A percentile compares a stretch with the other conserved stretches of the same genome.
Conservation (phyloP, 23 tunicate species). For the Aplidium turbinatum region DNA sequence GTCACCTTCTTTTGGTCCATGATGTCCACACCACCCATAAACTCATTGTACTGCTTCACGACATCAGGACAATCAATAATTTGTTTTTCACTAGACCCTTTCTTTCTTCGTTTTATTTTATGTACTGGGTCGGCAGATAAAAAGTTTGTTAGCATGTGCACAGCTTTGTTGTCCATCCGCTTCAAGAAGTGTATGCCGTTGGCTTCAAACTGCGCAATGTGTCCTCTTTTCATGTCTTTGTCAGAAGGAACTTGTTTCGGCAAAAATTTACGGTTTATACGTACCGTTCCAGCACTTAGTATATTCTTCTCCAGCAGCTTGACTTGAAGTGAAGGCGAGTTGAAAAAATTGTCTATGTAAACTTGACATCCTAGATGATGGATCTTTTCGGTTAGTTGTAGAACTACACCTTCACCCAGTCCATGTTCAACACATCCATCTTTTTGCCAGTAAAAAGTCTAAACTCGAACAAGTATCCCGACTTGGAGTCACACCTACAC, state of each 20-base stretch:
- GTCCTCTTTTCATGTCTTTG: conserved; percentile 3
- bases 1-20: conserved; percentile 13
- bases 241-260: background rate
- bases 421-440: conserved; percentile 7
- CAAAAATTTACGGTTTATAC: conserved; percentile 1
- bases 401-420: background rate
- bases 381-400: conserved; percentile 5
- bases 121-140: background rate
- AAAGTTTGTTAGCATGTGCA: conserved; percentile 9
- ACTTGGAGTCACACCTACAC: conserved; percentile 17
- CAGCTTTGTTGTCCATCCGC: conserved; percentile 19
- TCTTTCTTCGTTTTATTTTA: background rate
- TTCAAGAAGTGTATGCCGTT: conserved; percentile 2
- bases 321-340: background rate
- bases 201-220: background rate
- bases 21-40: conserved; percentile 4
- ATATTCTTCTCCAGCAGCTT: background rate
- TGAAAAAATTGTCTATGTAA: conserved; percentile 1
- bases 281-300: conserved; percentile 15
- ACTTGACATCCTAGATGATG: background rate
- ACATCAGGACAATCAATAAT: background rate
- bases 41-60: conserved; percentile 7
- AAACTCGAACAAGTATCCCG: conserved; percentile 12
- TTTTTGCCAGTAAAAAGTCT: conserved; percentile 17
- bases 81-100: background rate